Base-by-base conservation (phyloP, 2,797 vertebrate species). In the Notolabrus celidotus region DNA sequence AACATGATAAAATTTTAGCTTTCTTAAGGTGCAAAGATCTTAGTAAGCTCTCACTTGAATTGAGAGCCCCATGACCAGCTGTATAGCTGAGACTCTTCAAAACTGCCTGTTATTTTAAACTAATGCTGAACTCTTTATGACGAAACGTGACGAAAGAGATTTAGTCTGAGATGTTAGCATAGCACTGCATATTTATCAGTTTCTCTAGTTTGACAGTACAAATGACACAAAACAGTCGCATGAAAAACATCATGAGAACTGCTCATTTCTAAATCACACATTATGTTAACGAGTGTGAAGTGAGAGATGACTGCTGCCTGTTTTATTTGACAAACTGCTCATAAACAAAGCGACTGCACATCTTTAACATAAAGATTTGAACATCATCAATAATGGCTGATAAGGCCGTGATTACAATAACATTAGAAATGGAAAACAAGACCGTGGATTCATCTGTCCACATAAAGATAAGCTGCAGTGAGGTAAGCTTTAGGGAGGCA, bases 1-100 rank as follows among this genome's bases (percentile, higher is more conserved):
- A 87, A 86, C 82, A 88, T 79, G 89, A 87, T 88, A 80, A 83
- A 84, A 90, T 84, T 82, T 86, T 90, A 92, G 92, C 85, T 89
- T 77, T 81, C 80, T 71, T 83, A 89, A 82, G 87, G 88, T 82
- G 84, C 83, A 81, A 74, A 88, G 88, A 89, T 88, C 78, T 86
- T 54, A 19, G 61, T 68, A 19, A 65, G 77, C 75, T 77, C 83
- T 85, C 39, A 0, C 61, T 56, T 63, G 83, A 85, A 88, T 73
- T 75, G 74, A 74, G 42, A 74, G 56, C 78, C 75, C 57, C 83
- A 76, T 61, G 71, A 77, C 53, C 70, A 33, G 76, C 82, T 88
- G 82, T 69, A 59, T 68, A 72, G 83, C 75, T 56, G 63, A 85
- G 80, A 88, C 67, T 67, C 64, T 84, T 54, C 59, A 67, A 84